A percentile compares a stretch with the other conserved stretches of the same genome.
These are phyloP conservation scores for Sphecodes monilicornis DNA, from an alignment of 2,888 invertebrate species.

Conservation along the genomic window DNA sequence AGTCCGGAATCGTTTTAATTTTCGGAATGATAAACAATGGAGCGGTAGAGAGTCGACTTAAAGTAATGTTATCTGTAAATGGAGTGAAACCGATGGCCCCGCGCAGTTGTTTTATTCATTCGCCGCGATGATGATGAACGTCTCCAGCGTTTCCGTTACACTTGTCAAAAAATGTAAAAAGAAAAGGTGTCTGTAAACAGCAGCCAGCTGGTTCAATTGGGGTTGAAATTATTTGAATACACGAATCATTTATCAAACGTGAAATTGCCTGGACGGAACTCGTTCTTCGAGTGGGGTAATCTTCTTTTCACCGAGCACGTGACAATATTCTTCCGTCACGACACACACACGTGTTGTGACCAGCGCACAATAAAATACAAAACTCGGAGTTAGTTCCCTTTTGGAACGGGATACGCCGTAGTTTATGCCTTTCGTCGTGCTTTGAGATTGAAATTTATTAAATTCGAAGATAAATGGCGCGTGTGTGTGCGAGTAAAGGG, in stretches of 20 bases:
- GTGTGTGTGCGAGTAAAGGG: not conserved
- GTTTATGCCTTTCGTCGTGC: not conserved
- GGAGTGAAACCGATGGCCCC: not conserved
- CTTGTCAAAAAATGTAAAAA: slow-evolving; percentile 50
- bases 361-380: slow-evolving; percentile 34
- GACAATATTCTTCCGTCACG: slow-evolving; percentile 52
- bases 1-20: not conserved
- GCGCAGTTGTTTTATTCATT: slow-evolving; percentile 22
- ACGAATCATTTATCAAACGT: slow-evolving; percentile 78
- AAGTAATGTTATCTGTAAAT: slow-evolving; percentile 2
- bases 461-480: not conserved
- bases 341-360: slow-evolving; percentile 29
- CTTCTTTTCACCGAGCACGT: slow-evolving; percentile 55
- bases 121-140: not conserved
- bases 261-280: slow-evolving; percentile 75
- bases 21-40: not conserved
- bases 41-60: not conserved
- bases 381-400: slow-evolving; percentile 15
- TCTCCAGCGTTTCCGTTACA: slow-evolving; percentile 61
- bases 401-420: not conserved
- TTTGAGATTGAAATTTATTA: slow-evolving; percentile 1
- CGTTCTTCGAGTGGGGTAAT: slow-evolving; percentile 76
- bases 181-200: slow-evolving; percentile 43
- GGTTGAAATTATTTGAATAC: slow-evolving; percentile 82
- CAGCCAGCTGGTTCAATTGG: slow-evolving; percentile 77